phyloP scores from a whole-genome alignment of 2,113 vertebrate genomes.

The Heteronetta atricapilla region DNA sequence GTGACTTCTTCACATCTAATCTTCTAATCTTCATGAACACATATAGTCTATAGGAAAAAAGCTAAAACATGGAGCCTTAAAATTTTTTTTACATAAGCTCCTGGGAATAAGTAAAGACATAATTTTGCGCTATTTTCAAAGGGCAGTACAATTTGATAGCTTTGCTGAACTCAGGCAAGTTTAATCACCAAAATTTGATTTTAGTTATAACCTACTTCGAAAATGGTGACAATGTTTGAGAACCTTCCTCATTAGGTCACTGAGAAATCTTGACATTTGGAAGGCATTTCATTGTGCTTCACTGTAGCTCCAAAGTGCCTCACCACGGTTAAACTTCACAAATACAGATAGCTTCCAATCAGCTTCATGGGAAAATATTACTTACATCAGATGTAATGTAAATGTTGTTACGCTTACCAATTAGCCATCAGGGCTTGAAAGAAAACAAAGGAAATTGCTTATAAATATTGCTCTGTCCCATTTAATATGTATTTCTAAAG shows the following conservation, averaged over 20 bases:
- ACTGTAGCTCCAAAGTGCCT: not conserved
- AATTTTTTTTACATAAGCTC: not conserved
- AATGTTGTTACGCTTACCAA: not conserved
- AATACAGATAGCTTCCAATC: not conserved
- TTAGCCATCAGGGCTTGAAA: not conserved
- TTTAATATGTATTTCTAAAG: not conserved
- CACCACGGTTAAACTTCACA: not conserved
- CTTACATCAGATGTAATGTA: not conserved
- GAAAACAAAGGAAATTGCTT: not conserved
- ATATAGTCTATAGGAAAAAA: not conserved
- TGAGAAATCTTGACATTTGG: not conserved
- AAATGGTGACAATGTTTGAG: not conserved
- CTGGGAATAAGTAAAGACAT: not conserved
- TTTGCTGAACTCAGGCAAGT: conserved; percentile 4
- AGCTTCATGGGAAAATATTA: not conserved
- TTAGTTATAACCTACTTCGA: not conserved
- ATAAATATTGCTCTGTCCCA: not conserved
- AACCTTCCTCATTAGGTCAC: not conserved
- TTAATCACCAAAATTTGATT: not conserved
- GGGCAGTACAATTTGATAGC: not conserved
- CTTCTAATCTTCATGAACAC: not conserved
- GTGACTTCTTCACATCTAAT: not conserved
- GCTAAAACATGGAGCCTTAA: not conserved
- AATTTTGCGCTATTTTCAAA: not conserved
- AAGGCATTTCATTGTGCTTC: not conserved